These are phyloP conservation scores for Bovichtus variegatus DNA, from an alignment of 2,797 vertebrate genomes.

Conservation along the genomic window DNA sequence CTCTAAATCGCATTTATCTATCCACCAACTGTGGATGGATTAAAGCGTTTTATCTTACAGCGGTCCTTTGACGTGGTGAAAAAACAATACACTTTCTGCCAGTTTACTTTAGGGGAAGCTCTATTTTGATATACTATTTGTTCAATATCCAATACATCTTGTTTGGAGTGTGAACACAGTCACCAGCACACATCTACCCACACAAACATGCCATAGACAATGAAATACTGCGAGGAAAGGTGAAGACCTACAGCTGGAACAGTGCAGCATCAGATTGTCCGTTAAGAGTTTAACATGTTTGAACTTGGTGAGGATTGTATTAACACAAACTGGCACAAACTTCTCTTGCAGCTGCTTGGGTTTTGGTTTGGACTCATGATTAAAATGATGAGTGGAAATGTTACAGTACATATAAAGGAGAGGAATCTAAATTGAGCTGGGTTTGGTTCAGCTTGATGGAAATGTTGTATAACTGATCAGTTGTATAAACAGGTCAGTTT, in stretches of 20 bases:
- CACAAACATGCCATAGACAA: slow-evolving; percentile 12
- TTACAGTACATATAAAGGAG: background rate
- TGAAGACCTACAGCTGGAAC: background rate
- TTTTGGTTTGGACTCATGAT: slow-evolving; percentile 9
- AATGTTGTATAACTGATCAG: slow-evolving; percentile 12
- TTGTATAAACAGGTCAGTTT: slow-evolving; percentile 2
- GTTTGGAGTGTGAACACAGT: slow-evolving; percentile 6
- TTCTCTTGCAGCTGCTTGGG: background rate
- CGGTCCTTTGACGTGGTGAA: background rate
- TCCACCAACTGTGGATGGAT: no score
- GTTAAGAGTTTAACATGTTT: background rate
- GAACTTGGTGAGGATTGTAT: background rate
- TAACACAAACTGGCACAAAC: background rate
- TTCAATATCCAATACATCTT: background rate
- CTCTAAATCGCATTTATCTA: no score
- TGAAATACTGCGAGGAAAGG: slow-evolving; percentile 4
- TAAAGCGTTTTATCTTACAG: background rate
- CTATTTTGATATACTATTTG: background rate
- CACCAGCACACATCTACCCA: slow-evolving; percentile 6
- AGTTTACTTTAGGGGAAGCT: background rate
- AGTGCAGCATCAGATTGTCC: background rate
- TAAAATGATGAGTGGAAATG: background rate
- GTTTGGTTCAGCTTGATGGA: slow-evolving; percentile 3
- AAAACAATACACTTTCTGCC: background rate
- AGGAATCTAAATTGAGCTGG: background rate